Base-by-base conservation (phyloP, 1,140 invertebrate species). In the Ostrea denselamellosa region DNA sequence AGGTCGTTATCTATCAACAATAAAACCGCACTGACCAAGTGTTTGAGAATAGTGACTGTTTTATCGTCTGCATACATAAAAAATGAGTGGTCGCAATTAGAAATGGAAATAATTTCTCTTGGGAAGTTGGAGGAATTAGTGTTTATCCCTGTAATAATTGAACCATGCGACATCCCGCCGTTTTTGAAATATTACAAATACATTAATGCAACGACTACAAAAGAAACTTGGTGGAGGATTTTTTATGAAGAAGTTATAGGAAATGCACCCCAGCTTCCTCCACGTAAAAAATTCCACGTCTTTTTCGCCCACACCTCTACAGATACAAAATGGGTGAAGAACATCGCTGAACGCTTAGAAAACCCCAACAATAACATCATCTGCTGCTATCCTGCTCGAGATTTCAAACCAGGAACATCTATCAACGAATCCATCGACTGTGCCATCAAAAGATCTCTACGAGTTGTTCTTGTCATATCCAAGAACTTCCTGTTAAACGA, bases 131-230 rank as follows among this genome's bases (percentile, higher is more conserved):
- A 86, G n/a, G 62, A 86, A 28, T 58, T 89, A 53, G 77, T 85
- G 28, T 89, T 87, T 51, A 86, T 89, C 19, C 89, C 89, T 0
- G 86, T 89, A 62, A 54, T 89, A 25, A 89, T 89, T 12, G 89
- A 89, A 77, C 89, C 89, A 4, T 89, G 89, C 83, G 77, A 85
- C 52, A 89, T 89, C 51, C 89, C 89, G 0, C 86, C 89, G 14
- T 89, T 86, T 81, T 25, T 89, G 77, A 89, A 89, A 58, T 85
- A 89, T 54, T 89, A 58, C 53, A 85, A 83, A 58, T 89, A 85
- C 28, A 84, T 89, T 7, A 89, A 89, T 71, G 89, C 89, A 12
- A 87, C 85, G 17, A 68, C 82, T 17, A 54, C 58, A 53, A 87
- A 87, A 62, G 86, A 83, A 56, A 71, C 68, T 44, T 89, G 89